Evolutionary conservation across 2,888 invertebrate species (phyloP), one percentile per base, ranked within the genome.

Genomic region (Eilema caniola): DNA sequence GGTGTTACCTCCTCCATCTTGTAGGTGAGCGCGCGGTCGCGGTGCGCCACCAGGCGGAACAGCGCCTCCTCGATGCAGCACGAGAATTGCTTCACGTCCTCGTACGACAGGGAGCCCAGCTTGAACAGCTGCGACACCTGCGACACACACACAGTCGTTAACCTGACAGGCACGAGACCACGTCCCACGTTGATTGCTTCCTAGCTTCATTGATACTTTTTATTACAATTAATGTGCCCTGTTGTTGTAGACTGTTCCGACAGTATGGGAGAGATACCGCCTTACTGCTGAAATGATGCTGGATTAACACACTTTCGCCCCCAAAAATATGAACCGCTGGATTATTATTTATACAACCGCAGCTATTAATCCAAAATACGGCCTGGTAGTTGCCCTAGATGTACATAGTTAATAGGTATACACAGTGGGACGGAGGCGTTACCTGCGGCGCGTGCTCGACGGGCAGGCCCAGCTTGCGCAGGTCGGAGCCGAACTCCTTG

Each of bases 361-460:
- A 16, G 41, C 4, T 41, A 47, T 5, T 20, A 16, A 16, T 47
- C 20, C 53, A 53, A 28, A 28, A 28, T 28, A 28, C 28, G 28
- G 3, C 28, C 28, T 28, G 5, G 2, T 28, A 28, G 28, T 28
- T 5, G 5, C 28, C 28, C 28, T 28, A 5, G 28, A 28, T 28
- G 28, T 28, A 28, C 28, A 28, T 5, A 28, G 28, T 28, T 5
- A 28, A 5, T 2, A 28, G 28, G 28, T 28, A 28, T 28, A 28
- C 28, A 28, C 5, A 28, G 28, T 28, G 28, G 28, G 28, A 28
- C 28, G 28, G 41, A 4, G 7, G 24, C 12, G 31, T 28, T 62
- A 97, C 97, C 96, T 98, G 99, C 1, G 99, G 99, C 1, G 99
- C 98, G 91, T 99, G 99, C 90, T 99, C 99, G 0, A 99, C 98